These are phyloP conservation scores for Eucriotettix oculatus DNA, from an alignment of 2,888 invertebrate species.

Conservation along the genomic window DNA sequence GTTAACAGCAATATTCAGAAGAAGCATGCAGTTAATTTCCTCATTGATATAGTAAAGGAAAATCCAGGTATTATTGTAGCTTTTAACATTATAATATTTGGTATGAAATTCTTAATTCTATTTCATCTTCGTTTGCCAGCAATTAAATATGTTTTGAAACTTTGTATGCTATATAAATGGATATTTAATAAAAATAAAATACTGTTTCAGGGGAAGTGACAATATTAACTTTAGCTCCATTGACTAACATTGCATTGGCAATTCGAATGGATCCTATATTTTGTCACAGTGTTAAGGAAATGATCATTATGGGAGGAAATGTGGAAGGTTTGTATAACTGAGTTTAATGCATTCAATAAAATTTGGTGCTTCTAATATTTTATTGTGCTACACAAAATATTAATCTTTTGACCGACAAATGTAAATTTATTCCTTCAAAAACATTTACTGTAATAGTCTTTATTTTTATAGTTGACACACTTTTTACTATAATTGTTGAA, in stretches of 20 bases:
- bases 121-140: neutral
- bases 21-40: slow-evolving; percentile 16
- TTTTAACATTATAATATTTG: too few species aligned
- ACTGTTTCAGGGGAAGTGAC: slow-evolving; percentile 21
- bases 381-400: neutral
- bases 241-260: slow-evolving; percentile 37
- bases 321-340: slow-evolving; percentile 15
- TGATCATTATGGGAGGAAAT: slow-evolving; percentile 24
- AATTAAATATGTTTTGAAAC: neutral
- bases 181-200: neutral
- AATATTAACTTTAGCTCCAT: slow-evolving; percentile 29
- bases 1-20: slow-evolving; percentile 14
- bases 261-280: slow-evolving; percentile 25
- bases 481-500: neutral
- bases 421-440: neutral
- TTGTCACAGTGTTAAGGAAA: slow-evolving; percentile 17
- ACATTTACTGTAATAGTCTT: neutral
- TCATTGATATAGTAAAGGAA: slow-evolving; percentile 14
- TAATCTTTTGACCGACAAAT: too few species aligned
- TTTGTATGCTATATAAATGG: neutral
- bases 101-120: neutral
- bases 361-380: neutral
- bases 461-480: too few species aligned
- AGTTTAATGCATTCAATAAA: slow-evolving; percentile 1
- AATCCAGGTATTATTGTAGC: slow-evolving; percentile 13